A percentile compares a stretch with the other conserved stretches of the same genome.
Conservation (phyloP, 2,113 vertebrate genomes). For the Sinocyclocheilus anophthalmus region DNA sequence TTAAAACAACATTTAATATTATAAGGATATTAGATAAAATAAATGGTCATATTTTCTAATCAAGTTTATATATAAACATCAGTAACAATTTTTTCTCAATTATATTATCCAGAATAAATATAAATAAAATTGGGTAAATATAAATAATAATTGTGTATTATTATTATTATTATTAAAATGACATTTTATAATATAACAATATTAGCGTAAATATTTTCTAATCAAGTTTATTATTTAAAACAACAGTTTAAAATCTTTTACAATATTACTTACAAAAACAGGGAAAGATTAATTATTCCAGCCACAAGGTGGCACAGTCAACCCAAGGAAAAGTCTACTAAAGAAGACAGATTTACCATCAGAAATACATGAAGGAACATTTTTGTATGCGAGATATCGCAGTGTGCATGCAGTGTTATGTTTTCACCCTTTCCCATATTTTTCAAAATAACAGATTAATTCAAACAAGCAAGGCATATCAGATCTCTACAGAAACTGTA, state of each 20-base stretch:
- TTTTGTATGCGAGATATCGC: neutral
- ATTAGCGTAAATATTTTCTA: neutral
- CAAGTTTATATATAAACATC: neutral
- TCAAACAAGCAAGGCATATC: neutral
- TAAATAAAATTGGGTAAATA: neutral
- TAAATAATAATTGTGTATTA: too few species aligned
- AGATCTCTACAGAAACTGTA: neutral
- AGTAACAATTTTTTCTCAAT: neutral
- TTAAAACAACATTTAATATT: neutral
- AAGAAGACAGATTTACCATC: neutral
- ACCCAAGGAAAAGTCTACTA: constrained; percentile 23
- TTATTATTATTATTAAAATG: neutral
- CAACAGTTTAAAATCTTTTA: neutral
- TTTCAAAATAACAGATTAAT: neutral
- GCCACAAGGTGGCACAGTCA: constrained; percentile 51
- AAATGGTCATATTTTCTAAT: neutral
- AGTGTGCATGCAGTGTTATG: neutral
- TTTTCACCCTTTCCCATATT: neutral
- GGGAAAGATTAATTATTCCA: neutral
- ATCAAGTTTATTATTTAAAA: neutral
- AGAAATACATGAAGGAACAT: constrained; percentile 17
- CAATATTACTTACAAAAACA: neutral
- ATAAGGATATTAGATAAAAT: neutral
- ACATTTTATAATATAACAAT: neutral
- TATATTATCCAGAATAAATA: neutral